Evolutionary conservation across 2,113 vertebrate genomes (phyloP).

Genomic region (Strix uralensis): DNA sequence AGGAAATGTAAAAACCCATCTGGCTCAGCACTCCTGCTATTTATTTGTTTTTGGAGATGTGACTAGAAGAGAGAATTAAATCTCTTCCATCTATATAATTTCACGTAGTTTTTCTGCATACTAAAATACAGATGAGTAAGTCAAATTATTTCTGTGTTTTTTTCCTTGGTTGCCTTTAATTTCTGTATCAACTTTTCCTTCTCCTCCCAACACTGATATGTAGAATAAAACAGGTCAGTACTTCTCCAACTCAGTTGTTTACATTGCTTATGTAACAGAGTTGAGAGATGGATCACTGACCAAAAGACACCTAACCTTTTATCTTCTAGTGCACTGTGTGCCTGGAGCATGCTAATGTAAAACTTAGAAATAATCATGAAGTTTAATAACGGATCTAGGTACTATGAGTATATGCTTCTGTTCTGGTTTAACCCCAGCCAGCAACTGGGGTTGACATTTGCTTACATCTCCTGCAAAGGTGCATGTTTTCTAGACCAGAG

Average conservation of each 20-base stretch:
- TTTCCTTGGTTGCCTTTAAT: not conserved
- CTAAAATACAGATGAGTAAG: not conserved
- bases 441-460: not conserved
- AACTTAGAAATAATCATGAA: not conserved
- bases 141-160: not conserved
- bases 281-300: not conserved
- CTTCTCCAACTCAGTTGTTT: not conserved
- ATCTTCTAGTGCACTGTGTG: not conserved
- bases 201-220: not conserved
- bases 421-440: too few species aligned
- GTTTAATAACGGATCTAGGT: not conserved
- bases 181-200: not conserved
- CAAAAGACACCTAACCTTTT: not conserved
- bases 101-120: not conserved
- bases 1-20: not conserved
- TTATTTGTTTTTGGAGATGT: not conserved
- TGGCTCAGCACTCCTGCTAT: not conserved
- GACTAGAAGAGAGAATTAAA: not conserved
- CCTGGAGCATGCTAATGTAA: not conserved
- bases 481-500: not conserved
- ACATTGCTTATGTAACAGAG: not conserved
- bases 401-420: not conserved
- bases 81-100: not conserved
- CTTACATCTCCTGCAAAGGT: not conserved
- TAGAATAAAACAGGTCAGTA: not conserved